Conservation (phyloP, 1,140 invertebrate species). For the Bombus sylvicola region DNA sequence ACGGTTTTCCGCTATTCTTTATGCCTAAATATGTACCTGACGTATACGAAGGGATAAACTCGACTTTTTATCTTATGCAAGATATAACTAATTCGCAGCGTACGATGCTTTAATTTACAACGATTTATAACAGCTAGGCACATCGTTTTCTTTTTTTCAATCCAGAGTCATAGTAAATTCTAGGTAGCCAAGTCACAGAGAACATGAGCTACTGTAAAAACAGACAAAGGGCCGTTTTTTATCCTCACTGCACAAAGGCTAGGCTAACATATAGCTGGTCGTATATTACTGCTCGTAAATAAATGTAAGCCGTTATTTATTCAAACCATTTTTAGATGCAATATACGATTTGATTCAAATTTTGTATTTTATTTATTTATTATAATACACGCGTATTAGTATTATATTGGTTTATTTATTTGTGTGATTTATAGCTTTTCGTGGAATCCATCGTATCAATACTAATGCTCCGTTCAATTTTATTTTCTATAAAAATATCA, state of each 20-base stretch:
- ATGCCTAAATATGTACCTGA: too few species aligned
- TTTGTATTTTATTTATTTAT: background rate
- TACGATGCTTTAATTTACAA: background rate
- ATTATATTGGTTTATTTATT: background rate
- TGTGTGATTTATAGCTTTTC: background rate
- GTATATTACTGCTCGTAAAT: background rate
- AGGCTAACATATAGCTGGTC: conserved; percentile 5
- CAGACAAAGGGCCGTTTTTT: conserved; percentile 9
- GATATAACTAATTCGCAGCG: background rate
- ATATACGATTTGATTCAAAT: background rate
- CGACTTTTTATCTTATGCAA: background rate
- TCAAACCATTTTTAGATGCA: background rate
- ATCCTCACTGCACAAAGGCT: conserved; percentile 12
- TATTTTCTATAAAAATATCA: background rate
- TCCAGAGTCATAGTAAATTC: background rate
- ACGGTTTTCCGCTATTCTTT: too few species aligned
- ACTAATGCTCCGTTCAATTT: background rate
- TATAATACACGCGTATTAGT: background rate
- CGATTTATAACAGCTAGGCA: conserved; percentile 1
- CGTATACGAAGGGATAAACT: background rate
- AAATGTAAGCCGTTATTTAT: conserved; percentile 1
- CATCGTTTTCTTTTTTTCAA: background rate
- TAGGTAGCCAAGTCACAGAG: conserved; percentile 2
- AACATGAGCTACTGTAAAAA: background rate
- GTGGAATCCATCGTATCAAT: background rate